Percentiles rank a stretch among this genome's conserved stretches.
These are phyloP conservation scores for Tetraneura akinire DNA, from an alignment of 1,140 invertebrate species.

Conservation along the genomic window DNA sequence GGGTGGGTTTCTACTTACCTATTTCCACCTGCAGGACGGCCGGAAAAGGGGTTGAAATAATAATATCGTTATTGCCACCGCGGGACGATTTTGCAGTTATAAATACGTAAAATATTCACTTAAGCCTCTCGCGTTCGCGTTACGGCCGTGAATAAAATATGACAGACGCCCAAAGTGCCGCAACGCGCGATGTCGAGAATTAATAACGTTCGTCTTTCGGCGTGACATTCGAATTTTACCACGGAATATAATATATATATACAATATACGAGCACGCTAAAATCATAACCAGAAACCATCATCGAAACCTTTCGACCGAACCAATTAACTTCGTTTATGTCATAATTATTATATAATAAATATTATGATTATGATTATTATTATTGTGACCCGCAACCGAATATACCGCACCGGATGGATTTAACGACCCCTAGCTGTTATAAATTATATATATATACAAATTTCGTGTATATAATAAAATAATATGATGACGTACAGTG, in stretches of 20 bases:
- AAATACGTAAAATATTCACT: constrained; percentile 52
- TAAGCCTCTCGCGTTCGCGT: constrained; percentile 3
- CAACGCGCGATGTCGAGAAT: not conserved
- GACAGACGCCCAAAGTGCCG: constrained; percentile 4
- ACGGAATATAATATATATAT: not conserved
- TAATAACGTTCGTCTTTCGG: not conserved
- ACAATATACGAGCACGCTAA: not conserved
- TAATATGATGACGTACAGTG: too few relatives aligned
- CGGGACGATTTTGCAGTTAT: constrained; percentile 48
- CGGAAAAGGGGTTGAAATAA: constrained; percentile 36
- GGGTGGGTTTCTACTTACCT: constrained; percentile 7
- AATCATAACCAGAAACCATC: not conserved
- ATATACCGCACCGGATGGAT: too few relatives aligned
- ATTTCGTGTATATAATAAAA: too few relatives aligned
- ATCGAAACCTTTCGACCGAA: too few relatives aligned
- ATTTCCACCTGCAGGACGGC: not conserved
- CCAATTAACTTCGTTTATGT: too few relatives aligned
- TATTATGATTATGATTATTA: too few relatives aligned
- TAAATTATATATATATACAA: too few relatives aligned
- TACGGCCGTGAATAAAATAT: constrained; percentile 33
- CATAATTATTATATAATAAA: too few relatives aligned
- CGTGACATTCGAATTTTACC: not conserved
- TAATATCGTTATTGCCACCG: constrained; percentile 50
- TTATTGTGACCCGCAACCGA: too few relatives aligned
- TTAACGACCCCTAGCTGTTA: too few relatives aligned